Evolutionary conservation across 2,113 vertebrate species (phyloP), one percentile per base, ranked within the genome.

Genomic region (Heptranchias perlo): DNA sequence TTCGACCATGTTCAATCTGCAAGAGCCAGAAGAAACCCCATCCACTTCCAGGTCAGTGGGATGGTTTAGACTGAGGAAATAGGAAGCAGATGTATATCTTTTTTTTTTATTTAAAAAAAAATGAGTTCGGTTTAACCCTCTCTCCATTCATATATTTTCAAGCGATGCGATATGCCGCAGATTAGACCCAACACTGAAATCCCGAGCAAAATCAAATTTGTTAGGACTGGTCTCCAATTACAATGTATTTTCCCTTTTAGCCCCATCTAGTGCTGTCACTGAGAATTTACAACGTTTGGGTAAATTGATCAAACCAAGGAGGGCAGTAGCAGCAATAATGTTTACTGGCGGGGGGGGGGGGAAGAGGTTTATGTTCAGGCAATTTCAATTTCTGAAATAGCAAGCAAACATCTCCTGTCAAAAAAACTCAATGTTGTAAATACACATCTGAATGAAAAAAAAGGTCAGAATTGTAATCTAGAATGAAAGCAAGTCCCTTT

Each of bases 41-140:
- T 93, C 35, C 89, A 62, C 89, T 93, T 93, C 89, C 89, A 93
- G 89, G 89, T 93, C 89, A 93, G 35, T 93, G 89, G 58, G 89
- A 39, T n/a, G 89, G 89, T 39, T 93, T 35, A 39, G 1, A 39
- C 64, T 18, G 58, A 64, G 58, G 58, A n/a, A 91, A 61, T 64
- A 93, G 89, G 89, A 93, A 93, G 58, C 62, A 39, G 23, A 16
- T 39, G 13, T 61, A 54, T n/a, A 61, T 0, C 14, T 92, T 61
- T 92, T 2, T n/a, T 82, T 44, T 44, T 76, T 58, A 3, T n/a
- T n/a, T n/a, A n/a, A n/a, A n/a, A n/a, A 54, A 54, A 6, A 58
- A n/a, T 16, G 28, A 91, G 18, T 28, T 10, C 44, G 7, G n/a
- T 10, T 47, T 0, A 91, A 61, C 52, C 13, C 52, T 16, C 4